Evolutionary conservation across 2,113 vertebrate genomes (phyloP).

Genomic region (Crotalus viridis): DNA sequence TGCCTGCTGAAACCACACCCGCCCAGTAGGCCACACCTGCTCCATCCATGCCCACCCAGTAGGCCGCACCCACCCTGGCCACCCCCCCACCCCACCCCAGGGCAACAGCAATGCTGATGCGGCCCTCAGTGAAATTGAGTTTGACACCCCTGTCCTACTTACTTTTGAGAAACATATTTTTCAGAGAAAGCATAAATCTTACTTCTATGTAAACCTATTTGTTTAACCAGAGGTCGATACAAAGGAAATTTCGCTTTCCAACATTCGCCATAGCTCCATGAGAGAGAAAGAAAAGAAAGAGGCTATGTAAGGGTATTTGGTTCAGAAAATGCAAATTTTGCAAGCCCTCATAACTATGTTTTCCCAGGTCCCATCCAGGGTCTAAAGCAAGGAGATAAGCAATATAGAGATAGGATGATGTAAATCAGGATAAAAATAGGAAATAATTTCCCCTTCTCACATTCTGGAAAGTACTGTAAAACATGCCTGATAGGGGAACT

Average conservation of each 20-base stretch:
- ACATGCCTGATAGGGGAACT: neutral
- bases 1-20: too few relatives aligned
- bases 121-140: too few relatives aligned
- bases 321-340: neutral
- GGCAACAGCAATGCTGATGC: too few relatives aligned
- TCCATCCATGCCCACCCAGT: too few relatives aligned
- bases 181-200: neutral
- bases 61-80: too few relatives aligned
- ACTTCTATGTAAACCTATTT: neutral
- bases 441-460: neutral
- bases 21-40: too few relatives aligned
- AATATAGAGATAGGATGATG: neutral
- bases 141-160: too few relatives aligned
- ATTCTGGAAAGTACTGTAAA: neutral
- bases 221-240: neutral
- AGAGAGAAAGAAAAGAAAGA: neutral
- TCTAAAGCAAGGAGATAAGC: neutral
- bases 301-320: neutral
- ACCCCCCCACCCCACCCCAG: too few relatives aligned
- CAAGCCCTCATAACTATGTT: neutral
- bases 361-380: neutral
- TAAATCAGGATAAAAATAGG: neutral
- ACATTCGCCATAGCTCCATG: neutral
- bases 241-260: neutral
- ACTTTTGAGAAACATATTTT: neutral